Base-by-base conservation (phyloP, 2,888 invertebrate genomes). In the Ferdinandea cuprea region DNA sequence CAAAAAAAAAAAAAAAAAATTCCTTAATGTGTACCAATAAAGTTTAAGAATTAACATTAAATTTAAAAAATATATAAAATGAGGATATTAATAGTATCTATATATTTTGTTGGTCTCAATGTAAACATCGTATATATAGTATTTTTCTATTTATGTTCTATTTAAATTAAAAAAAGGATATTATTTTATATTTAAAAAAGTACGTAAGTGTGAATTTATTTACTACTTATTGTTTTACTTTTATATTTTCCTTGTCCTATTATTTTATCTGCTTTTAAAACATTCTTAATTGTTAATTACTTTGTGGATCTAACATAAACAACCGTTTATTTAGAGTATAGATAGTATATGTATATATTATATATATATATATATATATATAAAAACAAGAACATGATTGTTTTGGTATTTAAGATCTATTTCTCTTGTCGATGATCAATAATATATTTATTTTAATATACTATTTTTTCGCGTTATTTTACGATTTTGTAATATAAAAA, bases 321-420 rank as follows among this genome's bases (percentile, higher is more conserved):
- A 79, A 79, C 68, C 48, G 61, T 74, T 74, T 65, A 58, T 54
- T 66, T 52, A 59, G 58, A 74, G 56, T 80, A 58, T 30, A 79
- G 79, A 73, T 54, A 30, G 13, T 48, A 13, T 63, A 63, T 79
- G 13, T 65, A 35, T 46, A 56, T n/a, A n/a, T n/a, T 25, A 25
- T 25, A 76, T 61, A 74, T n/a, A 21, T 19, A 19, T 6, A 28
- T 15, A 44, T 37, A 25, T 25, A 25, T 25, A 25, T 25, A 76
- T 61, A 74, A 50, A 52, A 32, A 65, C 28, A 30, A 61, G 59
- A 37, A 76, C 52, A 52, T 81, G 81, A 81, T 81, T 81, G 81
- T 81, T 81, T 65, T 65, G 58, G 56, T 66, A 21, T 56, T 54
- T 73, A 63, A 61, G 30, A 65, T 52, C 50, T 66, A 40, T 59